Conservation (phyloP, 2,888 invertebrate genomes). For the Drosophila affinis region DNA sequence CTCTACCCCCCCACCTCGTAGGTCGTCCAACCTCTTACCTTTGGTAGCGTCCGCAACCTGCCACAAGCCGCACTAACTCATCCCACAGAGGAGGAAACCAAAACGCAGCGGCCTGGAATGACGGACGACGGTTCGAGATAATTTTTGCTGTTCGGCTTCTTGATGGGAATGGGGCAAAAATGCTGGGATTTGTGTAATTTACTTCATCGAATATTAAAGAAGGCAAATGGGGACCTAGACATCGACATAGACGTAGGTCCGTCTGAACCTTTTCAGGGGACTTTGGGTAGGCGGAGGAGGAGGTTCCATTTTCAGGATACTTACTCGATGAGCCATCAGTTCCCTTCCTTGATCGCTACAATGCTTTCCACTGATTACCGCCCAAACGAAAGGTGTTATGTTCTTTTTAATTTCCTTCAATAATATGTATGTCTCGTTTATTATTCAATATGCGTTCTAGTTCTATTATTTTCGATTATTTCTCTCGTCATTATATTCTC, state of each 20-base stretch:
- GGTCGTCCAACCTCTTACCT: not conserved
- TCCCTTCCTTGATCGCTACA: not conserved
- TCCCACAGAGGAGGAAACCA: conserved; percentile 34
- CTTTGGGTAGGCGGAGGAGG: too few relatives aligned
- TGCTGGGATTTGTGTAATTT: conserved; percentile 61
- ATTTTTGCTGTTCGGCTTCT: conserved; percentile 27
- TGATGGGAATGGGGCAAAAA: conserved; percentile 46
- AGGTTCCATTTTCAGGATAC: not conserved
- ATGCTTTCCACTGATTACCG: not conserved
- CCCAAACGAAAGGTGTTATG: conserved; percentile 8
- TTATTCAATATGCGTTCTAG: conserved; percentile 79
- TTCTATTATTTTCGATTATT: conserved; percentile 78
- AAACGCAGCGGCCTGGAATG: conserved; percentile 71
- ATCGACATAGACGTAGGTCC: conserved; percentile 3
- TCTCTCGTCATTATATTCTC: conserved; percentile 58
- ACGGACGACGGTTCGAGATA: conserved; percentile 53
- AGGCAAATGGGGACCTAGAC: conserved; percentile 34
- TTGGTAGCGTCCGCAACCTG: conserved; percentile 1
- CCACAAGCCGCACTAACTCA: conserved; percentile 4
- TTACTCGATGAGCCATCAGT: not conserved
- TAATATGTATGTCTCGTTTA: conserved; percentile 78
- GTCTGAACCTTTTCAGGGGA: not conserved
- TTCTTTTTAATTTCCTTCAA: conserved; percentile 58
- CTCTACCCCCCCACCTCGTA: not conserved
- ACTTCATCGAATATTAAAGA: conserved; percentile 43